Evolutionary conservation across 2,888 invertebrate genomes (phyloP), one percentile per base, ranked within the genome.

Genomic region (Acrocyrtus sp.): DNA sequence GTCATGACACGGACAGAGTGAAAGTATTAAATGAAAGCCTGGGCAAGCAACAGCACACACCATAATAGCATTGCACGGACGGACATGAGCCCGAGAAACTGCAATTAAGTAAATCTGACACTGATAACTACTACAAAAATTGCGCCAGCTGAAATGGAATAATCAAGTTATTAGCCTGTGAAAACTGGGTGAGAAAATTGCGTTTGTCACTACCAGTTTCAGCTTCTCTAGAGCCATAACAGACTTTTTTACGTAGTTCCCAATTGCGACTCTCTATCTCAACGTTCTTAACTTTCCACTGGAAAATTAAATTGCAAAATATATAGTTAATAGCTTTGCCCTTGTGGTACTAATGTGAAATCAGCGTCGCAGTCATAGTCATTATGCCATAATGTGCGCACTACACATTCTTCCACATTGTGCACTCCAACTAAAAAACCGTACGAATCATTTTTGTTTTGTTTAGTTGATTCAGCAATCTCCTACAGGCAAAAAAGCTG

Each of bases 21-120:
- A n/a, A n/a, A n/a, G n/a, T n/a, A n/a, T n/a, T n/a, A n/a, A n/a
- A n/a, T n/a, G n/a, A n/a, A n/a, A n/a, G n/a, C n/a, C n/a, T n/a
- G 1, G 56, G 22, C 39, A 21, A 27, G 57, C 67, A 3, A 22
- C 29, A 26, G 58, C 56, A 41, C 56, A 48, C 48, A 39, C 22
- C 56, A 58, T 39, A 50, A 39, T 10, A 39, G 8, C 39, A 39
- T 10, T 12, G 39, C 6, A 39, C 39, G 39, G 12, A 39, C 8
- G 39, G 12, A 12, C 39, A 39, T 39, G 39, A 12, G n/a, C n/a
- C n/a, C n/a, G n/a, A n/a, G n/a, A n/a, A n/a, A n/a, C n/a, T n/a
- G n/a, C n/a, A n/a, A n/a, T n/a, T n/a, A n/a, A n/a, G n/a, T n/a
- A n/a, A n/a, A n/a, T n/a, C n/a, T n/a, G n/a, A n/a, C n/a, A n/a